Conservation (phyloP, 2,113 vertebrate species). For the Mormoops blainvillei region DNA sequence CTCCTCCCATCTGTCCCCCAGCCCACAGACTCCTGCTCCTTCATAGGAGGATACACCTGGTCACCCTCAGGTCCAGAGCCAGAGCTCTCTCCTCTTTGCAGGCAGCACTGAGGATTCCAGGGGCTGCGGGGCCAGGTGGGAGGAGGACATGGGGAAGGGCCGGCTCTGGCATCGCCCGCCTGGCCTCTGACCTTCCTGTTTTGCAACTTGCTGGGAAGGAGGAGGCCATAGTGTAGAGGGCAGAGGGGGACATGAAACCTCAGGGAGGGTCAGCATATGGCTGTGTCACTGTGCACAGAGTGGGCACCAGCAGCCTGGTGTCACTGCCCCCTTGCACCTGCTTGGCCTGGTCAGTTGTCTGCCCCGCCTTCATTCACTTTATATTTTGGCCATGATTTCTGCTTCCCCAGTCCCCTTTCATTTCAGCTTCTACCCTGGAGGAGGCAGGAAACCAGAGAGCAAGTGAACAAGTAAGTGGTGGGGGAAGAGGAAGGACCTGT, state of each 20-base stretch:
- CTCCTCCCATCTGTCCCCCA: background rate
- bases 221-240: background rate
- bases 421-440: background rate
- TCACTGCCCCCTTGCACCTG: background rate
- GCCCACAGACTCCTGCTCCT: too few relatives aligned
- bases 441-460: background rate
- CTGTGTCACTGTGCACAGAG: background rate
- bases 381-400: background rate
- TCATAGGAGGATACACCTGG: background rate
- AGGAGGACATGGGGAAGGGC: background rate
- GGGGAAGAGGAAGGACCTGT: background rate
- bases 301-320: background rate
- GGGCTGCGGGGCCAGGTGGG: background rate
- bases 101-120: background rate
- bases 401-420: background rate
- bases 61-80: background rate
- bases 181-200: background rate
- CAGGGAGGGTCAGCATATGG: background rate
- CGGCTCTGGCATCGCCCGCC: background rate
- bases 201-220: background rate
- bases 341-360: background rate
- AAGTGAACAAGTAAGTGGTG: background rate
- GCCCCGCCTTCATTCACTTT: background rate
- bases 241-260: background rate
- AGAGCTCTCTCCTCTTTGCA: background rate